Percentiles rank a stretch among this genome's conserved stretches.
Conservation (phyloP, 2,113 vertebrate genomes). For the Otolemur garnettii region DNA sequence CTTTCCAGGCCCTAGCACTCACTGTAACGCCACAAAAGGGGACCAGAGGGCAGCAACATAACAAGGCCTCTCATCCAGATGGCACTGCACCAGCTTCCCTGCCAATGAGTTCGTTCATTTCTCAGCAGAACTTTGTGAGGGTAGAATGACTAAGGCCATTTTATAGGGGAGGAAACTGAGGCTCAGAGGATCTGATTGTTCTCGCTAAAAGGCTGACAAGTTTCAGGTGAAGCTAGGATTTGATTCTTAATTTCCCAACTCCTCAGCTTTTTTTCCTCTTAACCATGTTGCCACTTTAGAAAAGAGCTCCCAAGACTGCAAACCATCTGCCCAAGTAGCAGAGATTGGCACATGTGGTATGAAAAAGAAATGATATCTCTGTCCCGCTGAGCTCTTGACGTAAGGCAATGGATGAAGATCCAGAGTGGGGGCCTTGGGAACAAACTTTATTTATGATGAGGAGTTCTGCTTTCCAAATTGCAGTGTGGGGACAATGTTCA, state of each 20-base stretch:
- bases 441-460: not conserved
- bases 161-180: not conserved
- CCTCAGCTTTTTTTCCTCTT: not conserved
- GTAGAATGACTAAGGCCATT: not conserved
- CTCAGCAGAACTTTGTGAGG: not conserved
- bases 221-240: slow-evolving; percentile 31
- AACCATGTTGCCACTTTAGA: slow-evolving; percentile 33
- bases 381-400: not conserved
- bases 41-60: not conserved
- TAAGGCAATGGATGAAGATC: not conserved
- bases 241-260: not conserved
- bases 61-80: not conserved
- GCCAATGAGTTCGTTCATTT: not conserved
- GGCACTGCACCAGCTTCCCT: not conserved
- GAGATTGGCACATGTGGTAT: not conserved
- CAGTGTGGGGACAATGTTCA: not conserved
- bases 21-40: not conserved
- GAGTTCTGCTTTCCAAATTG: not conserved
- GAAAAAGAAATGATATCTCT: not conserved
- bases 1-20: not conserved
- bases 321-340: not conserved
- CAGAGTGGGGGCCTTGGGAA: not conserved
- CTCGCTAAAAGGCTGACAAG: not conserved
- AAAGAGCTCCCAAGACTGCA: not conserved
- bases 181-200: not conserved